Base-by-base conservation (phyloP, 2,888 invertebrate species). In the Cheilosia vernalis region DNA sequence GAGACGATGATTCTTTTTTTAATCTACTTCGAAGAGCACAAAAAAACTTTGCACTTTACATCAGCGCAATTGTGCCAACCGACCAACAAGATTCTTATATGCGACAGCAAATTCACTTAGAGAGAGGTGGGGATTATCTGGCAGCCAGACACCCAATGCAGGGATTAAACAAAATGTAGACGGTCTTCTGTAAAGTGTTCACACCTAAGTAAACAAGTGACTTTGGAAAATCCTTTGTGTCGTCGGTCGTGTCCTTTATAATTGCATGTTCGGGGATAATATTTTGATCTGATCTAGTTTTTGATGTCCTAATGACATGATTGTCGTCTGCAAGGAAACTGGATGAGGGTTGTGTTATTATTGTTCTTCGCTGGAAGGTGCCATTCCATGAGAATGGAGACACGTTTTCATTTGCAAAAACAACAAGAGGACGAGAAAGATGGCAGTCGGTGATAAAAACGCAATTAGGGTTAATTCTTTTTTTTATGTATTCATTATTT, bases 211-310 rank as follows among this genome's bases (percentile, higher is more conserved):
- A 85, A 85, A 85, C 81, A 85, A 61, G 58, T 60, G 37, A 30
- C 27, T 44, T 21, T 40, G 30, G 17, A 21, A 21, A 49, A 13
- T 78, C 47, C 21, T 60, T 66, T 70, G 70, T 53, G 40, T 42
- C 15, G 19, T 66, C 67, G 72, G 40, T 42, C 10, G 19, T 66
- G 72, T 76, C 81, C 77, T 19, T 72, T 21, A 53, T 85, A 81
- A 85, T 81, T 85, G 81, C 81, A 81, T 81, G 67, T 85, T 55
- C 76, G 56, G n/a, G 72, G 81, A 85, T 85, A 85, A 85, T 85
- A 81, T 81, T 85, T 81, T 85, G 81, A 85, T 85, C 76, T 85
- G 76, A 77, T 85, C 85, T 85, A 85, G 56, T 51, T 85, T 70
- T 67, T 77, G 51, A 67, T 67, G 42, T 58, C 24, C 70, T 85